Evolutionary conservation across 2,113 vertebrate genomes (phyloP).

Genomic region (Bos taurus): ARS-UCD2.0 NC_037333.1:5893001-5893500

Average conservation of each 20-base stretch:
- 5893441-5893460: not conserved
- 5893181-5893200: not conserved
- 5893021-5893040: not conserved
- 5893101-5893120: not conserved
- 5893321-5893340: not conserved
- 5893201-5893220: not conserved
- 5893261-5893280: not conserved
- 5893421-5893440: not conserved
- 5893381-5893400: not conserved
- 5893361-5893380: not conserved
- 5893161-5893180: not conserved
- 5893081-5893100: conserved; percentile 47
- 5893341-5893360: not conserved
- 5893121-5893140: not conserved
- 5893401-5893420: not conserved
- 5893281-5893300: not conserved
- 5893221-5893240: not conserved
- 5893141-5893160: not conserved
- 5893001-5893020: not conserved
- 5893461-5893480: not conserved
- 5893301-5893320: not conserved
- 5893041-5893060: not conserved
- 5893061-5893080: not conserved
- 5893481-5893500: not conserved
- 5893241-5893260: not conserved